These are phyloP conservation scores for Eubasilissa splendida DNA, from an alignment of 2,888 invertebrate genomes.

Conservation along the genomic window DNA sequence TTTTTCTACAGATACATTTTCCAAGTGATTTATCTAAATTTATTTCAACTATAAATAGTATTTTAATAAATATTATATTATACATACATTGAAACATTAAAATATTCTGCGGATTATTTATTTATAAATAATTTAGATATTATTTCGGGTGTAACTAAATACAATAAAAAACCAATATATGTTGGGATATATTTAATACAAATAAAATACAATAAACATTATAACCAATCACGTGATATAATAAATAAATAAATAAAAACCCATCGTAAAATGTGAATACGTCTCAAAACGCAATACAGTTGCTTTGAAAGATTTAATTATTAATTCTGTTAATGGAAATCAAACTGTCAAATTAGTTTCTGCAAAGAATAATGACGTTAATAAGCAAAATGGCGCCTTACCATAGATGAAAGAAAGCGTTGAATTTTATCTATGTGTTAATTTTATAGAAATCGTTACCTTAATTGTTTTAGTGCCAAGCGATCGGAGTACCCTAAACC, in stretches of 20 bases:
- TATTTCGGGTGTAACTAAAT: slow-evolving; percentile 4
- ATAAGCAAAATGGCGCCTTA: slow-evolving; percentile 11
- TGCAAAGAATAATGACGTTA: slow-evolving; percentile 18
- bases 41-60: neutral
- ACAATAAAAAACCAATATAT: slow-evolving; percentile 33
- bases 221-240: neutral
- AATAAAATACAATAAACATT: slow-evolving; percentile 49
- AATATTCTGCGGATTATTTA: too few species aligned
- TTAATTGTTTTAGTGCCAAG: too few species aligned
- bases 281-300: slow-evolving; percentile 45
- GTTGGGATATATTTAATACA: slow-evolving; percentile 40
- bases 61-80: neutral
- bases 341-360: slow-evolving; percentile 29
- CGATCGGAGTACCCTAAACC: too few species aligned
- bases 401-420: too few species aligned
- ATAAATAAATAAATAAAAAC: slow-evolving; percentile 6
- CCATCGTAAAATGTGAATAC: slow-evolving; percentile 54
- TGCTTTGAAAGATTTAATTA: slow-evolving; percentile 24
- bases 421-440: too few species aligned
- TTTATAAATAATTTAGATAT: neutral
- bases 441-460: too few species aligned
- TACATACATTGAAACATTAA: too few species aligned
- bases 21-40: neutral
- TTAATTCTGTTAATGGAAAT: slow-evolving; percentile 21
- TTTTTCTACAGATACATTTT: too few species aligned